Conservation (phyloP, 2,797 vertebrate genomes). For the Syndactyla subalaris region DNA sequence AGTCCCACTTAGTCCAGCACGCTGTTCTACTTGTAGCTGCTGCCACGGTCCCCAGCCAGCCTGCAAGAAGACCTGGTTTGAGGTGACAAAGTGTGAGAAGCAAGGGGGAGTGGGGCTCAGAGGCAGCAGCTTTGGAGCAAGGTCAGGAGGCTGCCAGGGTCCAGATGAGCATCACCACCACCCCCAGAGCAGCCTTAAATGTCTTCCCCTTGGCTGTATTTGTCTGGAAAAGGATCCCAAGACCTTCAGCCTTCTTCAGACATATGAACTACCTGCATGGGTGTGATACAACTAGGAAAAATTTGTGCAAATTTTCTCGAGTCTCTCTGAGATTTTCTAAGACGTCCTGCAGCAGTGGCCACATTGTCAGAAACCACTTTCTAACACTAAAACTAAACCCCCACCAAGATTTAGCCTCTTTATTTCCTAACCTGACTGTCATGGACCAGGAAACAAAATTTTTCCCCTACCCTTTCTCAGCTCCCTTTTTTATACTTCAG, state of each 20-base stretch:
- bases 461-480: background rate
- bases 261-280: background rate
- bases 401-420: background rate
- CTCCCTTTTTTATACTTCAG: background rate
- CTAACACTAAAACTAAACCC: background rate
- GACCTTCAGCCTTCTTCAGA: background rate
- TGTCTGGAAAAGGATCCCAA: background rate
- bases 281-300: background rate
- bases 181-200: background rate
- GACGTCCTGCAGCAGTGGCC: background rate
- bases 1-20: too few species aligned
- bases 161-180: background rate
- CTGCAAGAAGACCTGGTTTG: background rate
- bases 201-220: background rate
- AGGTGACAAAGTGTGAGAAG: background rate
- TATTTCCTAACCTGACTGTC: background rate
- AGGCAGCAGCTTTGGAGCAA: fast-evolving
- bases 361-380: background rate
- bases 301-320: background rate
- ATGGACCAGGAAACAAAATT: background rate
- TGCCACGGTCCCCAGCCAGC: background rate
- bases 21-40: background rate
- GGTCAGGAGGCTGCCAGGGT: background rate
- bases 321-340: background rate
- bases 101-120: fast-evolving